Evolutionary conservation across 2,888 invertebrate genomes (phyloP).

Genomic region (Gryllus longicercus): DNA sequence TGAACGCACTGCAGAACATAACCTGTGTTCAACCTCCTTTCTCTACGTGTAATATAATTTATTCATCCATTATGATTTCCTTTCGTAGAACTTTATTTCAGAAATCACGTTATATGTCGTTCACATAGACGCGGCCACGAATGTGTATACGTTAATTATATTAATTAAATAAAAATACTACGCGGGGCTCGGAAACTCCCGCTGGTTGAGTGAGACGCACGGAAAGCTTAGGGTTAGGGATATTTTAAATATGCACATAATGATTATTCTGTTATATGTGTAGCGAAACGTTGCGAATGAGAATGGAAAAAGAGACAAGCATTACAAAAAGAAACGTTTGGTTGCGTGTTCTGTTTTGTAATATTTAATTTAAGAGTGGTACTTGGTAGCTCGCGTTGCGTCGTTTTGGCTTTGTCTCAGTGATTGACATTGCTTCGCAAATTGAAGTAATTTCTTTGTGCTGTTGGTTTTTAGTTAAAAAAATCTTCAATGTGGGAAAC

Average conservation of each 20-base stretch:
- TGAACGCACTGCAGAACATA: neutral
- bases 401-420: no score
- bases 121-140: constrained; percentile 3
- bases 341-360: neutral
- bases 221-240: neutral
- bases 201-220: neutral
- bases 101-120: neutral
- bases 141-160: neutral
- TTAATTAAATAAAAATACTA: neutral
- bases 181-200: neutral
- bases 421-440: no score
- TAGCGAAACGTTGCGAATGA: neutral
- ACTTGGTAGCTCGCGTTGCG: no score
- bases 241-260: constrained; percentile 17
- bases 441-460: no score
- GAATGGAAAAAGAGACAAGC: neutral
- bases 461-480: no score
- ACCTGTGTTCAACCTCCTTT: neutral
- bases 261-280: constrained; percentile 11
- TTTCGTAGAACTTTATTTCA: constrained; percentile 7
- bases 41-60: constrained; percentile 17
- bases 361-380: neutral
- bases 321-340: neutral
- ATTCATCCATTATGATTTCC: constrained; percentile 1
- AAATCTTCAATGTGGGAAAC: no score